phyloP scores from a whole-genome alignment of 2,888 invertebrate species.

The Onthophagus sagittarius region DNA sequence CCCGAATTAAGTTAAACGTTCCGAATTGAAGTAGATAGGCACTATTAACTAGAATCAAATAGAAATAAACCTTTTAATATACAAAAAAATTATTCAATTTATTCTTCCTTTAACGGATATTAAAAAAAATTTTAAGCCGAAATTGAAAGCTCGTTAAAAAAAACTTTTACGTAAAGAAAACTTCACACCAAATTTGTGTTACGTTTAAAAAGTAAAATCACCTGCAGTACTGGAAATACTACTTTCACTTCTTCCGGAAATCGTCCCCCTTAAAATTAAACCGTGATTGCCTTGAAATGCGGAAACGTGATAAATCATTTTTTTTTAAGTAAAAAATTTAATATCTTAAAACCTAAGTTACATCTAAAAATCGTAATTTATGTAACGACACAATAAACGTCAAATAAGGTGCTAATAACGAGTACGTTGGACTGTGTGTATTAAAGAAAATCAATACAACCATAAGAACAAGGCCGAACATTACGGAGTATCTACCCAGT shows the following conservation, averaged over 20 bases:
- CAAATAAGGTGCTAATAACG: background rate
- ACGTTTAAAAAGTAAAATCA: background rate
- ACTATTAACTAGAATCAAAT: background rate
- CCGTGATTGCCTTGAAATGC: too few relatives aligned
- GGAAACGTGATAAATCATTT: too few relatives aligned
- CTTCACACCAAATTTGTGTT: background rate
- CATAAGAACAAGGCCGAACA: background rate
- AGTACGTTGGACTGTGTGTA: background rate
- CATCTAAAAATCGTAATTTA: background rate
- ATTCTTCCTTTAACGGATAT: background rate
- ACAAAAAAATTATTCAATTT: background rate
- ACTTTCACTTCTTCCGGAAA: background rate
- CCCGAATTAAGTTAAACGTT: background rate
- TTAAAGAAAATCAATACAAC: background rate
- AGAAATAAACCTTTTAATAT: background rate
- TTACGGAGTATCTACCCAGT: background rate
- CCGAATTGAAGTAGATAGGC: background rate
- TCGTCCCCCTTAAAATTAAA: background rate
- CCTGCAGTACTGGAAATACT: background rate
- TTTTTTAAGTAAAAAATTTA: too few relatives aligned
- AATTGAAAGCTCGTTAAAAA: background rate
- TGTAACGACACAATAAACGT: background rate
- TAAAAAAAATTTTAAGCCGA: background rate
- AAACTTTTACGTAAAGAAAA: background rate
- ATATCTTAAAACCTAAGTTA: too few relatives aligned